A percentile compares a stretch with the other conserved stretches of the same genome.
These are phyloP conservation scores for Scrobipalpa atriplicella DNA, from an alignment of 2,888 invertebrate genomes.

Conservation along the genomic window DNA sequence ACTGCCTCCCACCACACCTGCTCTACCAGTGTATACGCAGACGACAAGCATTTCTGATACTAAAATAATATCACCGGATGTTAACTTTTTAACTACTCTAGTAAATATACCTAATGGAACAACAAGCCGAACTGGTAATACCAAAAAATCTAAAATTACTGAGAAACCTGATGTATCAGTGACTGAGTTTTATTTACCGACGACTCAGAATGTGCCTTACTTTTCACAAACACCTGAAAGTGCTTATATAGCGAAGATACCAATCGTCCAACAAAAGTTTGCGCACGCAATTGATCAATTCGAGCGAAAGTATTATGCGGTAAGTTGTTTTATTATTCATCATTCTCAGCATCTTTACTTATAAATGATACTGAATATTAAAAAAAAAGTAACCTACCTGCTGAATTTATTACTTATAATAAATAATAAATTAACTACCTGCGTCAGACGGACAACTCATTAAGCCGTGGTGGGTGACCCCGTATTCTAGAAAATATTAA, in stretches of 20 bases:
- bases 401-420: no score
- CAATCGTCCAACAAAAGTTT: conserved; percentile 3
- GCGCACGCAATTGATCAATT: conserved; percentile 45
- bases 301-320: conserved; percentile 52
- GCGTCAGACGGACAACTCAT: not conserved
- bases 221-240: not conserved
- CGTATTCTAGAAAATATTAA: no score
- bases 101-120: not conserved
- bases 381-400: no score
- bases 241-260: not conserved
- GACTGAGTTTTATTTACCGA: not conserved
- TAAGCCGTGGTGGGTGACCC: no score
- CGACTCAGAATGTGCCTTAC: not conserved
- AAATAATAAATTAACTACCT: no score
- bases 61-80: not conserved
- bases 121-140: not conserved
- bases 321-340: conserved; percentile 38
- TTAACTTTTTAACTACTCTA: not conserved
- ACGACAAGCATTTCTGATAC: not conserved
- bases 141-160: not conserved
- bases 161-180: not conserved
- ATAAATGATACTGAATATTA: no score
- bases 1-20: not conserved
- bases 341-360: no score
- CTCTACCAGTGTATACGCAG: not conserved